Base-by-base conservation (phyloP, 1,140 invertebrate species). In the Tetraneura akinire region DNA sequence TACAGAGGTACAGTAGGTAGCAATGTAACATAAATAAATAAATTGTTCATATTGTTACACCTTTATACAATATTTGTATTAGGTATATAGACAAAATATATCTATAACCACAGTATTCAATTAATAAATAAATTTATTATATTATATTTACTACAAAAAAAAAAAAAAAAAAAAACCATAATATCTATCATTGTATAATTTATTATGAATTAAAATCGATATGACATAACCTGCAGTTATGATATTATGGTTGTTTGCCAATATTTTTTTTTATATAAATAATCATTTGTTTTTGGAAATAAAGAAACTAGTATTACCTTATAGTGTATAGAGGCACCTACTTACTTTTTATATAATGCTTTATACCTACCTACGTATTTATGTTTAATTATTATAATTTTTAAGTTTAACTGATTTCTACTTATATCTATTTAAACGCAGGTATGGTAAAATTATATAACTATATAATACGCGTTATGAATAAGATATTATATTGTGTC, bases 271-370 rank as follows among this genome's bases (percentile, higher is more conserved):
- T 26, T 13, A 26, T 11, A 26, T 11, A 57, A 37, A 37, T 37
- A 37, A 26, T 26, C 21, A 26, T 57, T 23, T 47, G 37, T 26
- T 21, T 45, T 0, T 49, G 66, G 47, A 18, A 14, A 13, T 49
- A 18, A 49, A 49, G 8, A 70, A 1, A 70, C 42, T 42, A 70
- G 66, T 70, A 26, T 70, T 70, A 26, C 42, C 62, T 64, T 64
- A 29, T 60, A 66, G 21, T 66, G 66, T 23, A n/a, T n/a, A n/a
- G n/a, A 37, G 32, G 21, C 49, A 70, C 66, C 42, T 70, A 49
- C 62, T 37, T 23, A 42, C 6, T 37, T 64, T 14, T 21, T 21
- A n/a, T 64, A 64, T 37, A 4, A 37, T 37, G 8, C 32, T 37
- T 8, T 4, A 37, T 37, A 37, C 32, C 32, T 37, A 37, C 32